phyloP scores from a whole-genome alignment of 1,140 invertebrate species.

The Trichonephila inaurata region DNA sequence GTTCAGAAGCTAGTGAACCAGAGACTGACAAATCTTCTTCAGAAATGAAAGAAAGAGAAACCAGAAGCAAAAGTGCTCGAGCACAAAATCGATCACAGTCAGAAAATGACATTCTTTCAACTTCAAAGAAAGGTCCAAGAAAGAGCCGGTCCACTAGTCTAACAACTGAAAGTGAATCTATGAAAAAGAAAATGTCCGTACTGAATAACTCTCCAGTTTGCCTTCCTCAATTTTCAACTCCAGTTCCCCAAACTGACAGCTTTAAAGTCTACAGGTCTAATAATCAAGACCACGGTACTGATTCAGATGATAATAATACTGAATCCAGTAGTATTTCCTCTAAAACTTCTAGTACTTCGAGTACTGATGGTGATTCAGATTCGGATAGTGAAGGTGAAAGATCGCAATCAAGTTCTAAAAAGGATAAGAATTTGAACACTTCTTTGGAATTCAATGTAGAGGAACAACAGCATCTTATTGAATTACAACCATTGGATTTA shows the following conservation, averaged over 20 bases:
- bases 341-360: not conserved
- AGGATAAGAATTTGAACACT: not conserved
- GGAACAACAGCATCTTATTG: slow-evolving; percentile 78
- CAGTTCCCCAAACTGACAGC: slow-evolving; percentile 81
- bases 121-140: slow-evolving; percentile 60
- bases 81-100: slow-evolving; percentile 74
- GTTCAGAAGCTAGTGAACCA: slow-evolving; percentile 70
- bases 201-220: slow-evolving; percentile 22
- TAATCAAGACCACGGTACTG: slow-evolving; percentile 78
- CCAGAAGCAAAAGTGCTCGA: slow-evolving; percentile 71
- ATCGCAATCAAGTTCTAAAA: slow-evolving; percentile 11
- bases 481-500: slow-evolving; percentile 90
- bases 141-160: slow-evolving; percentile 74
- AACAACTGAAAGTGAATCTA: slow-evolving; percentile 46
- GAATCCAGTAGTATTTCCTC: slow-evolving; percentile 60
- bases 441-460: slow-evolving; percentile 76
- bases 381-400: slow-evolving; percentile 78
- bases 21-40: slow-evolving; percentile 66
- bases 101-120: slow-evolving; percentile 71
- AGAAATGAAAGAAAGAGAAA: slow-evolving; percentile 67
- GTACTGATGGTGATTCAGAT: slow-evolving; percentile 55
- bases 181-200: slow-evolving; percentile 45
- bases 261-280: slow-evolving; percentile 83
- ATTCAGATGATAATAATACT: slow-evolving; percentile 75
- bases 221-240: slow-evolving; percentile 53